These are phyloP conservation scores for Harpalus rubripes DNA, from an alignment of 2,888 invertebrate genomes.

Conservation along the genomic window DNA sequence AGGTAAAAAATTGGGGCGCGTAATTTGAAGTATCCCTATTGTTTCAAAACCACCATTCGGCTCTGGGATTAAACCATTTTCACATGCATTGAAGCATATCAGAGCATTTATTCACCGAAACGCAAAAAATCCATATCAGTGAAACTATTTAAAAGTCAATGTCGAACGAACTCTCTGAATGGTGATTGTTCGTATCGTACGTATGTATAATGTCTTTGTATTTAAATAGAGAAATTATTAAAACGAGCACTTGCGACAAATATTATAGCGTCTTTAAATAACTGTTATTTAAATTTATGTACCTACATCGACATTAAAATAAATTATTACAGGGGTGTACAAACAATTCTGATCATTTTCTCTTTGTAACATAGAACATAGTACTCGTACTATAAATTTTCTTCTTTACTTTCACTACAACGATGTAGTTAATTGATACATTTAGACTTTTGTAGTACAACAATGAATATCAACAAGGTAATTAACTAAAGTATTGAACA, in stretches of 20 bases:
- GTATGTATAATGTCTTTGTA: conserved; percentile 53
- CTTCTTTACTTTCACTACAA: conserved; percentile 6
- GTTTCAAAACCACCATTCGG: no score
- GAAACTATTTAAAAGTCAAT: conserved; percentile 53
- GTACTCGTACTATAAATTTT: neutral
- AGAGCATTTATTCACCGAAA: conserved; percentile 4
- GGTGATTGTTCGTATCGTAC: conserved; percentile 52
- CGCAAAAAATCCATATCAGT: conserved; percentile 34
- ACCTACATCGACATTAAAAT: conserved; percentile 24
- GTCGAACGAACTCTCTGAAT: conserved; percentile 37
- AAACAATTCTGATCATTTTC: conserved; percentile 17
- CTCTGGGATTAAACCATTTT: conserved; percentile 53
- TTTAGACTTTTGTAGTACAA: neutral
- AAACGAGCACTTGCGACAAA: conserved; percentile 44
- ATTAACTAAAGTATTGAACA: neutral
- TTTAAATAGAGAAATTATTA: conserved; percentile 51
- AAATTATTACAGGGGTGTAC: conserved; percentile 27
- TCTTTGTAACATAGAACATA: neutral
- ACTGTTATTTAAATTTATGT: conserved; percentile 48
- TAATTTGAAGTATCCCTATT: no score
- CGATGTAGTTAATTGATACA: neutral
- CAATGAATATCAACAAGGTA: neutral
- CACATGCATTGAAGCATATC: conserved; percentile 43
- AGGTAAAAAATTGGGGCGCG: no score
- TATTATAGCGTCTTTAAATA: conserved; percentile 48